Evolutionary conservation across 1,140 invertebrate species (phyloP).

Genomic region (Saccostrea glomerata): DNA sequence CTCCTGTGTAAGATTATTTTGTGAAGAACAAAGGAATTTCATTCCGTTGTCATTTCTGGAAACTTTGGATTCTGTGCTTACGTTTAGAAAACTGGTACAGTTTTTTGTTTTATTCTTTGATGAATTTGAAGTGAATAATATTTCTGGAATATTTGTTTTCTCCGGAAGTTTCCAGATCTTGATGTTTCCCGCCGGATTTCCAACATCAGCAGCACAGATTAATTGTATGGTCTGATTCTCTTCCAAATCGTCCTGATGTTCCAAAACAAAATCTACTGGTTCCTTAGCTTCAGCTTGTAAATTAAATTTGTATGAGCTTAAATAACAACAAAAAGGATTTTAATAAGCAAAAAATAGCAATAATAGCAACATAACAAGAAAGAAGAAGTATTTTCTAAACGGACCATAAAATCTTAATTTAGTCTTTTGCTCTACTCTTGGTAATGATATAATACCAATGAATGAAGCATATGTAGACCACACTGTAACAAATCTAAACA

Average conservation of each 20-base stretch:
- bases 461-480: no score
- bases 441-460: no score
- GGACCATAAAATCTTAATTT: no score
- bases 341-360: background rate
- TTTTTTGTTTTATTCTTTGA: background rate
- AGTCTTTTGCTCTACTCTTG: no score
- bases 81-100: background rate
- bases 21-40: background rate
- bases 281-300: background rate
- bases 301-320: no score
- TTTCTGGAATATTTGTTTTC: background rate
- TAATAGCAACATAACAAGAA: no score
- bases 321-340: background rate
- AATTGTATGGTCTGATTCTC: background rate
- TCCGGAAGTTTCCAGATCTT: background rate
- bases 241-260: background rate
- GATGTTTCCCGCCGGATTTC: background rate
- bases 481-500: no score
- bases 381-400: no score
- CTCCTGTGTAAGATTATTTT: background rate
- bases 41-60: background rate
- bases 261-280: background rate
- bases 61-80: background rate
- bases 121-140: background rate
- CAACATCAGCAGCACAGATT: background rate